A percentile compares a stretch with the other conserved stretches of the same genome.
These are phyloP conservation scores for Cryptoblepharus egeriae DNA, from an alignment of 2,797 vertebrate species.

Conservation along the genomic window DNA sequence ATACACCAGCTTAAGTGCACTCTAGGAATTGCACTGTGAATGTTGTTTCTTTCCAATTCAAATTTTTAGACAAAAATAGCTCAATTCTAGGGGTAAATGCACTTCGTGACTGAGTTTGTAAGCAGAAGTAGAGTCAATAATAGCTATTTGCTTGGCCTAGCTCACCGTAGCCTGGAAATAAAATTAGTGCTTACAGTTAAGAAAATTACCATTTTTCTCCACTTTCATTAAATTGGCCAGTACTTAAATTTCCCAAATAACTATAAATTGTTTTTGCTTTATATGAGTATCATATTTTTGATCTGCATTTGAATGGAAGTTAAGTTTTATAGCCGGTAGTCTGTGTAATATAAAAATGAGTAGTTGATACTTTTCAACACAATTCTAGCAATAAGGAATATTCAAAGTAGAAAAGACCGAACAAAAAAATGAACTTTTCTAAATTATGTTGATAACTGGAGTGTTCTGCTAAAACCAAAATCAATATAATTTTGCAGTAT, in stretches of 20 bases:
- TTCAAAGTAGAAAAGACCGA: slow-evolving; percentile 2
- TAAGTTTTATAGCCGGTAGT: slow-evolving; percentile 20
- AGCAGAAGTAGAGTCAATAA: slow-evolving; percentile 23
- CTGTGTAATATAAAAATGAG: slow-evolving; percentile 5
- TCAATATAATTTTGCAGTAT: background rate
- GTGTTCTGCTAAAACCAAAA: slow-evolving; percentile 12
- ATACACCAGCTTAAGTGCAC: no score
- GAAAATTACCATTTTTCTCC: slow-evolving; percentile 45
- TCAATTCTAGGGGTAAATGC: background rate
- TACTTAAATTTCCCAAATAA: slow-evolving; percentile 9
- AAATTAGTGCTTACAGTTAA: slow-evolving; percentile 35
- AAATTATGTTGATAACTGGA: slow-evolving; percentile 16
- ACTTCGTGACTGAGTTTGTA: slow-evolving; percentile 1
- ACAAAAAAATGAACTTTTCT: slow-evolving; percentile 16
- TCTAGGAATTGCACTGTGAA: background rate
- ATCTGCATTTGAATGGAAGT: slow-evolving; percentile 1
- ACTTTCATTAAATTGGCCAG: slow-evolving; percentile 33
- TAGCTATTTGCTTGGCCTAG: slow-evolving; percentile 42
- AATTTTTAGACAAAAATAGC: slow-evolving; percentile 4
- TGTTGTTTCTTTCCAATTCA: background rate
- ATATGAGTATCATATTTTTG: background rate
- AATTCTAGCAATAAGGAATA: slow-evolving; percentile 10
- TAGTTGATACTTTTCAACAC: background rate
- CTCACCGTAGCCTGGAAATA: slow-evolving; percentile 21
- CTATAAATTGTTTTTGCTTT: slow-evolving; percentile 9